Percentiles rank a stretch among this genome's conserved stretches.
phyloP scores from a whole-genome alignment of 2,888 invertebrate species.

The Aspidiotus rigidus region DNA sequence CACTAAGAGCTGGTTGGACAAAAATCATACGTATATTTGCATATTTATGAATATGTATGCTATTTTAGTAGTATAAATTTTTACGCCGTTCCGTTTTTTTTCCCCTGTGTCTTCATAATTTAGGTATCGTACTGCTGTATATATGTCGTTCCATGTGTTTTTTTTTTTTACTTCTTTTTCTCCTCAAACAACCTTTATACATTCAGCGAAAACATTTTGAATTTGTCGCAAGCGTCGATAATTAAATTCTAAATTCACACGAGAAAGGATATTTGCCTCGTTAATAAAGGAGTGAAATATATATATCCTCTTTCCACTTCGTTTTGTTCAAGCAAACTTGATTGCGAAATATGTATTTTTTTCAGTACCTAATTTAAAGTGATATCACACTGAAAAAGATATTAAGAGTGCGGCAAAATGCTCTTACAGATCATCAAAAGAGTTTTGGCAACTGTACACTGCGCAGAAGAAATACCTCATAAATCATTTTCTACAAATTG shows the following conservation, averaged over 20 bases:
- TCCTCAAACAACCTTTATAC: too few species aligned
- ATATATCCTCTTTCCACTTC: not conserved
- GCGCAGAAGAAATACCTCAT: too few species aligned
- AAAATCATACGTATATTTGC: conserved; percentile 27
- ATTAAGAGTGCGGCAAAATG: too few species aligned
- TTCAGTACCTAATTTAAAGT: too few species aligned
- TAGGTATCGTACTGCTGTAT: not conserved
- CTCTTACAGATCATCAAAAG: too few species aligned
- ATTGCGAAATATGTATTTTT: not conserved
- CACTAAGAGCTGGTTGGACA: conserved; percentile 9
- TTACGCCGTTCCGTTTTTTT: conserved; percentile 24
- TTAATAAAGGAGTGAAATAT: not conserved
- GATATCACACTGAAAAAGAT: too few species aligned
- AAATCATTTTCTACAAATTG: not conserved
- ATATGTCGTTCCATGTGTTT: not conserved
- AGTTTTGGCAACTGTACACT: too few species aligned
- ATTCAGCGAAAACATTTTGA: not conserved
- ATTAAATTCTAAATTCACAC: conserved; percentile 2
- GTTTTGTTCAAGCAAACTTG: not conserved
- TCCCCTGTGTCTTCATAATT: conserved; percentile 6
- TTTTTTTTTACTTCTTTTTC: too few species aligned
- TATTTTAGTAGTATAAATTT: conserved; percentile 26
- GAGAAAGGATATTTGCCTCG: not conserved
- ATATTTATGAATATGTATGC: conserved; percentile 31
- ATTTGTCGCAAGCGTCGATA: conserved; percentile 2